These are phyloP conservation scores for Lasioglossum morio DNA, from an alignment of 2,888 invertebrate genomes.

Conservation along the genomic window DNA sequence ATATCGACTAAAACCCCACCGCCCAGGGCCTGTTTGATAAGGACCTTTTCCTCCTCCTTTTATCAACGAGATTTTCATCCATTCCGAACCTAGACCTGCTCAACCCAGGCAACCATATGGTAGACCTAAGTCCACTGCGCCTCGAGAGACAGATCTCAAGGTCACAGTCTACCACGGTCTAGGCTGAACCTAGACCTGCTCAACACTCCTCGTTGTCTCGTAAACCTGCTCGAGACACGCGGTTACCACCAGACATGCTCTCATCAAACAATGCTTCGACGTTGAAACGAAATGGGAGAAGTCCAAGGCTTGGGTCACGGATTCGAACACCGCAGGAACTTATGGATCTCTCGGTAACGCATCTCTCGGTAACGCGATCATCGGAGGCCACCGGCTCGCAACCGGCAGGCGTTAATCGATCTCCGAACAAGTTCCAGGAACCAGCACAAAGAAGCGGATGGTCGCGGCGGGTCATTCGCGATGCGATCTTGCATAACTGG, in stretches of 20 bases:
- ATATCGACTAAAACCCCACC: too few species aligned
- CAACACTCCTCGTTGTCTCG: neutral
- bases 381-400: neutral
- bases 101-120: neutral
- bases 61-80: too few species aligned
- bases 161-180: neutral
- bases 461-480: constrained; percentile 46
- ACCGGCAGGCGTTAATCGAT: constrained; percentile 34
- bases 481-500: constrained; percentile 54
- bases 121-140: neutral
- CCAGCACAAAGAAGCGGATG: constrained; percentile 33
- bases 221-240: neutral
- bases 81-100: constrained; percentile 7
- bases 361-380: neutral
- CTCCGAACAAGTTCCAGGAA: constrained; percentile 53
- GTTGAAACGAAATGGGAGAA: neutral
- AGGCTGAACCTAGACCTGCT: neutral
- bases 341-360: neutral
- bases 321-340: neutral
- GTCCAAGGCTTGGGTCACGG: neutral
- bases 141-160: neutral
- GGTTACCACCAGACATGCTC: neutral
- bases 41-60: too few species aligned
- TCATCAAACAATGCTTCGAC: neutral
- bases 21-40: too few species aligned